phyloP scores from a whole-genome alignment of 2,113 vertebrate genomes.

The Oceanites oceanicus region DNA sequence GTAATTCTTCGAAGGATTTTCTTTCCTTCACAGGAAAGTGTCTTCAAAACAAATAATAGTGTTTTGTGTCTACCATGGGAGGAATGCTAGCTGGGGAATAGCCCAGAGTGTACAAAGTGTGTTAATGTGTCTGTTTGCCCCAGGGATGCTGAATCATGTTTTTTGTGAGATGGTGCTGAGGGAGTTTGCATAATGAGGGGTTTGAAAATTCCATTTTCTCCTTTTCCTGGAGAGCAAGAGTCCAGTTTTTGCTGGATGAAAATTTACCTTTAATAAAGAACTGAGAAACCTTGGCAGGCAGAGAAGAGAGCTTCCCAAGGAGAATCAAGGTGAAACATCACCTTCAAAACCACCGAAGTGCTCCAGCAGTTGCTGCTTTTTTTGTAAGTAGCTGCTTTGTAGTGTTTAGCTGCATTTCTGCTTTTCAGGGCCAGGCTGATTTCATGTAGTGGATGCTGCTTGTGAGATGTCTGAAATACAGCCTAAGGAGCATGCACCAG shows the following conservation, averaged over 20 bases:
- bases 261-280: background rate
- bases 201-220: background rate
- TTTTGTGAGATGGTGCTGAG: background rate
- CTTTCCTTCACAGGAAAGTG: background rate
- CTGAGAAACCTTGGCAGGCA: background rate
- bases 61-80: background rate
- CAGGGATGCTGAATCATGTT: background rate
- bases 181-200: background rate
- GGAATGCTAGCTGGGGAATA: background rate
- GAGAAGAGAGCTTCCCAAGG: background rate
- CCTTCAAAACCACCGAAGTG: background rate
- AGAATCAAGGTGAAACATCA: background rate
- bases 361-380: background rate
- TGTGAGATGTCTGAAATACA: background rate
- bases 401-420: background rate
- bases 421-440: background rate
- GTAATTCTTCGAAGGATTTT: background rate
- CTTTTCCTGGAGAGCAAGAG: background rate
- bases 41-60: background rate
- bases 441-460: background rate
- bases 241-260: background rate
- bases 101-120: background rate
- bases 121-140: background rate
- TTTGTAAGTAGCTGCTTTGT: background rate
- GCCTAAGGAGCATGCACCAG: background rate